phyloP scores from a whole-genome alignment of 2,113 vertebrate genomes.

The Ctenodactylus gundi region DNA sequence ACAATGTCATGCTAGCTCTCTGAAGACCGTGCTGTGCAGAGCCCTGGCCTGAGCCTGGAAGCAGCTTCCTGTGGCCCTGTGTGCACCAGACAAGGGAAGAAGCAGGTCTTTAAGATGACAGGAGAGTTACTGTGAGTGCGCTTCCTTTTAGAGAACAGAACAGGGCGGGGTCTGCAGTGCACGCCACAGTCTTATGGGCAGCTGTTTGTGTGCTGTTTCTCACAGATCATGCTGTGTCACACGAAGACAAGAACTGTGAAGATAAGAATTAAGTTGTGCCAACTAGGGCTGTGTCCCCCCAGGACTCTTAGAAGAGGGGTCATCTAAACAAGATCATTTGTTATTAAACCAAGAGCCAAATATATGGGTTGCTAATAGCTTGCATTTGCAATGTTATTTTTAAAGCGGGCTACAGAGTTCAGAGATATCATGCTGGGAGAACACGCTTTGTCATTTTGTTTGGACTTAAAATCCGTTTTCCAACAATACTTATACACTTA shows the following conservation, averaged over 20 bases:
- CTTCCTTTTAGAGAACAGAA: not conserved
- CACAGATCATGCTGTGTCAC: no score
- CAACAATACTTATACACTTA: not conserved
- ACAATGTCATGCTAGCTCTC: not conserved
- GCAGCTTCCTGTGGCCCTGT: not conserved
- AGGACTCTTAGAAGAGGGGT: not conserved
- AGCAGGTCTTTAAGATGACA: not conserved
- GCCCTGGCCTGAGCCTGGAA: not conserved
- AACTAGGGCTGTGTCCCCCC: not conserved
- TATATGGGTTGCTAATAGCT: not conserved
- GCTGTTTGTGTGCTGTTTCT: accelerated
- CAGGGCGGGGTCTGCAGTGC: not conserved
- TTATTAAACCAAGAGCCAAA: not conserved
- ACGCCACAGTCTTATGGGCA: not conserved
- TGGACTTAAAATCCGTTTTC: not conserved
- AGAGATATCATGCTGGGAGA: not conserved
- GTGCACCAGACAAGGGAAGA: not conserved
- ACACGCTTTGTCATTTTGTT: not conserved
- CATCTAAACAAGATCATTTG: not conserved
- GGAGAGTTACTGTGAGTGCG: not conserved
- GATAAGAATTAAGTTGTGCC: not conserved
- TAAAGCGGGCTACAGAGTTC: not conserved
- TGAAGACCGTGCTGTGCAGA: not conserved
- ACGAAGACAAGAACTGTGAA: not conserved
- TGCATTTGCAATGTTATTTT: not conserved